Percentiles rank a stretch among this genome's conserved stretches.
phyloP scores from a whole-genome alignment of 1,140 invertebrate genomes.

The Drosophila repleta region DNA sequence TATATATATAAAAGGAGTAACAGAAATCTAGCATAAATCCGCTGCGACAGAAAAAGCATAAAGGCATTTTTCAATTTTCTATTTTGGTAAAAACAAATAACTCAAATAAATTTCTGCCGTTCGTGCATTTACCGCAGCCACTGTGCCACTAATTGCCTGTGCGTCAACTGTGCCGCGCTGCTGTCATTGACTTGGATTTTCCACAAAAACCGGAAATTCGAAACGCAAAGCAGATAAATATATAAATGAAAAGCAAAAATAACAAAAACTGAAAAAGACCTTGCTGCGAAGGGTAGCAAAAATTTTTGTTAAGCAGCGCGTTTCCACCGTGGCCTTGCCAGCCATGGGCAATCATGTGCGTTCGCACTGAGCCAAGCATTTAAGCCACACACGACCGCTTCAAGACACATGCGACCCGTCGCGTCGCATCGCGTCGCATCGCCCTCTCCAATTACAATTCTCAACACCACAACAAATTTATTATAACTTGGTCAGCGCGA shows the following conservation, averaged over 20 bases:
- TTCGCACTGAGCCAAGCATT: conserved; percentile 24
- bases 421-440: neutral
- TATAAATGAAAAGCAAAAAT: neutral
- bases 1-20: neutral
- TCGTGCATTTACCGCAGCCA: conserved; percentile 5
- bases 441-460: conserved; percentile 29
- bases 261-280: neutral
- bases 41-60: no score
- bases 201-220: conserved; percentile 33
- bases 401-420: conserved; percentile 40
- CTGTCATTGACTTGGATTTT: conserved; percentile 48
- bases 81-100: conserved; percentile 1
- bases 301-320: conserved; percentile 18
- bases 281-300: conserved; percentile 30
- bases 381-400: conserved; percentile 31
- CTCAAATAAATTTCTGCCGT: neutral
- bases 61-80: no score
- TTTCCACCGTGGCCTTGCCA: conserved; percentile 38
- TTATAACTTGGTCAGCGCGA: conserved; percentile 15
- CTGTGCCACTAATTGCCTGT: conserved; percentile 31
- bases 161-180: conserved; percentile 13
- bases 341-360: conserved; percentile 35
- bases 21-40: no score
- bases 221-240: conserved; percentile 19
- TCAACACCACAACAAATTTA: conserved; percentile 32